Conservation (phyloP, 2,888 invertebrate genomes). For the Eucera pruinosa region DNA sequence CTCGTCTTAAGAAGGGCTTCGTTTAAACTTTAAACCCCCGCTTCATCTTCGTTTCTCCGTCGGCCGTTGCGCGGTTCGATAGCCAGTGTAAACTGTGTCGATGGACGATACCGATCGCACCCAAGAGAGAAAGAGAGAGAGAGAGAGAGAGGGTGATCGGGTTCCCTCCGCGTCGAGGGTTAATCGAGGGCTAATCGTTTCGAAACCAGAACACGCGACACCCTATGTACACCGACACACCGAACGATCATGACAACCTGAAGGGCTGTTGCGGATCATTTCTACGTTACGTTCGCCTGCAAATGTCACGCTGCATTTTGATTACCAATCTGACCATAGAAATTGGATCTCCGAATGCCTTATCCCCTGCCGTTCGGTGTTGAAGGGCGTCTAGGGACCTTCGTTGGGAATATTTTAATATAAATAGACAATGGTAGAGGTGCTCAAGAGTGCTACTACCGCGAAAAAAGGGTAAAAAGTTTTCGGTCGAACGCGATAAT, state of each 20-base stretch:
- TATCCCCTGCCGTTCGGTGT: too few species aligned
- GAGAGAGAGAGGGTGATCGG: constrained; percentile 23
- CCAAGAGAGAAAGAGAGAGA: constrained; percentile 20
- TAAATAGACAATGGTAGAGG: too few species aligned
- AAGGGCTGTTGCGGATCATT: constrained; percentile 1
- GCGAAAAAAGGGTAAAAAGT: too few species aligned
- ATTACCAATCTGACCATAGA: neutral
- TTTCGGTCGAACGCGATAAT: too few species aligned
- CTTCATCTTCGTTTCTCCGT: constrained; percentile 51
- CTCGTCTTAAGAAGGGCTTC: constrained; percentile 81
- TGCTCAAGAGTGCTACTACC: too few species aligned
- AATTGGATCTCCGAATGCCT: neutral
- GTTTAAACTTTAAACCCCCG: constrained; percentile 76
- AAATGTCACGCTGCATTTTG: neutral
- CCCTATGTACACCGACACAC: constrained; percentile 36
- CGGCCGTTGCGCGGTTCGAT: constrained; percentile 34
- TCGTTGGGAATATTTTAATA: too few species aligned
- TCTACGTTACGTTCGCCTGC: neutral
- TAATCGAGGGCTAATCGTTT: constrained; percentile 61
- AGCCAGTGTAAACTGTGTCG: constrained; percentile 46
- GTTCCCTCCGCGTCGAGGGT: constrained; percentile 51
- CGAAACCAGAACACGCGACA: constrained; percentile 48
- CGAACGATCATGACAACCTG: neutral
- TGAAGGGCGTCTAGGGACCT: too few species aligned
- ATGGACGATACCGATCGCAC: constrained; percentile 56